Conservation (phyloP, 2,797 vertebrate genomes). For the Cryptoblepharus egeriae region DNA sequence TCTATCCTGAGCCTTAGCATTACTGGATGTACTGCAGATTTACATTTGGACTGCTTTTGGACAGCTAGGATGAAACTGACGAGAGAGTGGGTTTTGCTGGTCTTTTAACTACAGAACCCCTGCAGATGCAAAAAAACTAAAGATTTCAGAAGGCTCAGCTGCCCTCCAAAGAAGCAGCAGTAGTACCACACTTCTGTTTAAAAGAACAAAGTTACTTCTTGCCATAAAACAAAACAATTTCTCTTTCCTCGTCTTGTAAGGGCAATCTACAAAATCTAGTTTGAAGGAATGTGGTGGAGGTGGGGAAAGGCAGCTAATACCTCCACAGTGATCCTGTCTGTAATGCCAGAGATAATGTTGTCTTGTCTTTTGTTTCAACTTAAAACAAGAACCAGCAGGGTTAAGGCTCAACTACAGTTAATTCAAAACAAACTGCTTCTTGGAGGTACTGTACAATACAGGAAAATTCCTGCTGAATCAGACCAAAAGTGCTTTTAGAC, state of each 20-base stretch:
- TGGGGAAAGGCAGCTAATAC: neutral
- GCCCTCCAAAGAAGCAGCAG: neutral
- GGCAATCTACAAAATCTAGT: neutral
- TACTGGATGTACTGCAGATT: neutral
- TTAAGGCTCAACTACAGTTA: neutral
- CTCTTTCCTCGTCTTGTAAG: constrained; percentile 4
- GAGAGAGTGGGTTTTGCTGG: neutral
- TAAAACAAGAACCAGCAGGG: neutral
- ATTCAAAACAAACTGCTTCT: neutral
- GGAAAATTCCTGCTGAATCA: neutral
- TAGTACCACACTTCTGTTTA: neutral
- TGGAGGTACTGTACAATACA: neutral
- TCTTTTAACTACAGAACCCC: neutral
- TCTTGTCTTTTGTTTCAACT: neutral
- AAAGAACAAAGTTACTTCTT: neutral
- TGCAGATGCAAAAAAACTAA: no score
- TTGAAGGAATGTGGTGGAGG: neutral
- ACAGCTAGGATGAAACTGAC: neutral
- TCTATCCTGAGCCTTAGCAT: no score
- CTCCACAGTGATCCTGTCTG: fast-evolving
- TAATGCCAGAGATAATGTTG: neutral
- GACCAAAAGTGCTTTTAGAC: neutral
- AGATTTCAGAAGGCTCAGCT: no score
- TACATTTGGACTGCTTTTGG: neutral
- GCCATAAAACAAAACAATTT: neutral